phyloP scores from a whole-genome alignment of 1,140 invertebrate genomes.

The Leucophenga varia region DNA sequence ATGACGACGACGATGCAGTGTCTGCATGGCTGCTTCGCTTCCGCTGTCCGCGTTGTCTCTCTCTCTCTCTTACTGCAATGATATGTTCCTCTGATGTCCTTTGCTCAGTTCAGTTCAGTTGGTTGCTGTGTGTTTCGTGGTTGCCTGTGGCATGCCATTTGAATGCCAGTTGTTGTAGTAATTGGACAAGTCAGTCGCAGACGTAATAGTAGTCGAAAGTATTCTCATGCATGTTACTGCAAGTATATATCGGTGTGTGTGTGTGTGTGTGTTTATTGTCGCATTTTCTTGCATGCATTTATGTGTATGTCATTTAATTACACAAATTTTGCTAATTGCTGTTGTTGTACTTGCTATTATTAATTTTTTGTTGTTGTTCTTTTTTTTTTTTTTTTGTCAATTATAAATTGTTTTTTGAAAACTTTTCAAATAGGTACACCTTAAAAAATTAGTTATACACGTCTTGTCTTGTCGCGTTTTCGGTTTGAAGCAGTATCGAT shows the following conservation, averaged over 20 bases:
- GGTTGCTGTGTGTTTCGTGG: conserved; percentile 21
- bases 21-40: conserved; percentile 18
- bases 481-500: too few species aligned
- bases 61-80: too few species aligned
- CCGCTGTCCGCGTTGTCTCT: conserved; percentile 2
- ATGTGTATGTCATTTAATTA: conserved; percentile 5
- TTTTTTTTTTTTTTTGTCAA: conserved; percentile 16
- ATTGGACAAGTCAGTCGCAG: conserved; percentile 48
- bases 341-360: conserved; percentile 19
- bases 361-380: conserved; percentile 20
- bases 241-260: conserved; percentile 4
- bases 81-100: too few species aligned
- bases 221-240: background rate
- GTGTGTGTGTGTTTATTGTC: conserved; percentile 11
- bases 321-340: conserved; percentile 42
- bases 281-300: too few species aligned
- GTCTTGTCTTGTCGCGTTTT: too few species aligned
- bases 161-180: conserved; percentile 47
- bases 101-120: too few species aligned
- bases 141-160: conserved; percentile 44
- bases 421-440: too few species aligned
- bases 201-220: too few species aligned
- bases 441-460: too few species aligned
- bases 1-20: conserved; percentile 10
- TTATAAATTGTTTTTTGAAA: conserved; percentile 38